Conservation (phyloP, 1,140 invertebrate genomes). For the Streblospio benedicti region DNA sequence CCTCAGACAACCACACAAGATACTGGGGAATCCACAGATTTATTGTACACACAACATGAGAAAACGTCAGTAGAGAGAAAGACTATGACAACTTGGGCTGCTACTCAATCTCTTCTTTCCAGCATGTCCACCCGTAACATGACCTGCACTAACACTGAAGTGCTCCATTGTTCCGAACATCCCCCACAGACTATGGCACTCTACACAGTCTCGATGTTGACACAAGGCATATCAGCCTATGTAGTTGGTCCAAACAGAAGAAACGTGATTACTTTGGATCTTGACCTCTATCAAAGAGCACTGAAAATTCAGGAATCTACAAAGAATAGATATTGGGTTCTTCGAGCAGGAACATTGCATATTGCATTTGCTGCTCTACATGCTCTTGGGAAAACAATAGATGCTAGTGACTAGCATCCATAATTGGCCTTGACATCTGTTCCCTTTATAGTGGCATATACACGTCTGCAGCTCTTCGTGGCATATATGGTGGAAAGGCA, state of each 20-base stretch:
- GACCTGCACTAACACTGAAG: no score
- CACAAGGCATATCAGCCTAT: neutral
- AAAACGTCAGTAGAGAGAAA: no score
- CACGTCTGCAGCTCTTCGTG: neutral
- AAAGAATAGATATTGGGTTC: neutral
- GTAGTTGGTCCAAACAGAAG: neutral
- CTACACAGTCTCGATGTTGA: neutral
- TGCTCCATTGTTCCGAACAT: neutral
- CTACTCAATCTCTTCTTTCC: no score
- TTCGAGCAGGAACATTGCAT: neutral
- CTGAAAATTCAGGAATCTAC: neutral
- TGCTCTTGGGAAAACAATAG: neutral
- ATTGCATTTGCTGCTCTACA: constrained; percentile 1
- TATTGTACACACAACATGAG: no score
- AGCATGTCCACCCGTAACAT: no score
- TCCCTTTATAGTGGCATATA: constrained; percentile 2
- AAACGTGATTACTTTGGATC: neutral
- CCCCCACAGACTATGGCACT: neutral
- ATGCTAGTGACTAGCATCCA: no score
- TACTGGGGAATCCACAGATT: no score
- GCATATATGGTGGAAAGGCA: neutral
- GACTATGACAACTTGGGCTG: no score
- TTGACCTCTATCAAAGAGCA: neutral
- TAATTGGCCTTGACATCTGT: neutral
- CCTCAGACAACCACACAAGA: no score